Base-by-base conservation (phyloP, 2,888 invertebrate species). In the Eristalis tenax region DNA sequence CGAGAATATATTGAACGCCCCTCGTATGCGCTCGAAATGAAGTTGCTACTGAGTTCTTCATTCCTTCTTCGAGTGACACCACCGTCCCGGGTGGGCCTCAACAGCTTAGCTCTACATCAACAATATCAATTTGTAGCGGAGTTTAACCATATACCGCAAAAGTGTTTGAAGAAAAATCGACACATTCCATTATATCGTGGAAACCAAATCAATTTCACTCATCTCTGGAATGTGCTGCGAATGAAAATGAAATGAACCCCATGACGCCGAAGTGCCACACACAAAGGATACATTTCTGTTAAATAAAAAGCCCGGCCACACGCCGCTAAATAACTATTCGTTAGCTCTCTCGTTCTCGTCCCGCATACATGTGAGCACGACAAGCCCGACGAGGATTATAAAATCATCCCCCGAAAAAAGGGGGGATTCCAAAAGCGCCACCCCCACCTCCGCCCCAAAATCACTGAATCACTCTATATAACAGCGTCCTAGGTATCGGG, bases 401-500 rank as follows among this genome's bases (percentile, higher is more conserved):
- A 26, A 56, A 83, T 61, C 65, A 70, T 68, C 86, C 73, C 80
- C 57, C 66, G 18, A 11, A 63, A 26, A 71, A 76, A 73, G 57
- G 76, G 68, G 18, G 63, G 13, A 61, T 69, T 73, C 57, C 63
- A 11, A 26, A 68, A 8, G 32, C 63, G 65, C 32, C 57, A 56
- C 35, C 38, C 74, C 22, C 40, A 22, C 57, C 28, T 3, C 38
- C 10, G 15, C 74, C 63, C 65, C 35, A 57, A 83, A 79, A 76
- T 71, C 77, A 63, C 66, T 68, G 74, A 82, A 73, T 84, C 69
- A 66, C 64, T 80, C 59, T 87, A 83, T 87, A 87, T 80, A 87
- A 80, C 76, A 64, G 35, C 75, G 68, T 76, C 65, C 80, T 35
- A 79, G 76, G 56, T 61, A 50, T 68, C 50, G 89, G 90, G 90